Percentiles rank a stretch among this genome's conserved stretches.
These are phyloP conservation scores for Tupaia tana DNA, from an alignment of 2,113 vertebrate genomes.

Conservation along the genomic window DNA sequence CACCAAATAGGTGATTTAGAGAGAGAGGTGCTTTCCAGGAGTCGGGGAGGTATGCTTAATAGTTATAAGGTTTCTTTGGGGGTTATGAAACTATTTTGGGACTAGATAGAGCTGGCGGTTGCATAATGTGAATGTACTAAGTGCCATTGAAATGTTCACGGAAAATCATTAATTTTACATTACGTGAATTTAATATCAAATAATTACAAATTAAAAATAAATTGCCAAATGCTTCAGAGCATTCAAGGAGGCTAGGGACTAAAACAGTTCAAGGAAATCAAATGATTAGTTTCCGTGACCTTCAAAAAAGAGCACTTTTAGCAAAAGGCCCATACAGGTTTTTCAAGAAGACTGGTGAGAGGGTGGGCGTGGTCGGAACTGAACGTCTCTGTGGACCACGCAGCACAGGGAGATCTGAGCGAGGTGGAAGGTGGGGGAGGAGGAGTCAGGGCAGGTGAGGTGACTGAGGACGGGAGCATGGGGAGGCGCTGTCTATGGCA, in stretches of 20 bases:
- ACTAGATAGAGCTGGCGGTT: not conserved
- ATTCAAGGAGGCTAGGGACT: not conserved
- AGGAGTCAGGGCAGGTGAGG: not conserved
- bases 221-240: conserved; percentile 5
- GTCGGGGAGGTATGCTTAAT: not conserved
- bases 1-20: not conserved
- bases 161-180: not conserved
- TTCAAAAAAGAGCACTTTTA: conserved; percentile 1
- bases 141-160: not conserved
- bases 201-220: conserved; percentile 16
- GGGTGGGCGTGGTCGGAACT: no score
- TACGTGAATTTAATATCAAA: not conserved
- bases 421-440: not conserved
- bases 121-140: not conserved
- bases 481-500: rapidly evolving
- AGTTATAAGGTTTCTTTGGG: no score
- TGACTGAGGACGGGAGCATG: no score
- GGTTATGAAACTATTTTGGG: not conserved
- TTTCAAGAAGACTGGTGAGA: no score
- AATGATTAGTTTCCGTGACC: not conserved
- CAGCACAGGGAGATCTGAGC: not conserved
- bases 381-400: no score
- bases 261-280: not conserved
- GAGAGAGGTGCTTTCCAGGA: not conserved
- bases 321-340: not conserved